Evolutionary conservation across 2,113 vertebrate species (phyloP).

Genomic region (Puma concolor): DNA sequence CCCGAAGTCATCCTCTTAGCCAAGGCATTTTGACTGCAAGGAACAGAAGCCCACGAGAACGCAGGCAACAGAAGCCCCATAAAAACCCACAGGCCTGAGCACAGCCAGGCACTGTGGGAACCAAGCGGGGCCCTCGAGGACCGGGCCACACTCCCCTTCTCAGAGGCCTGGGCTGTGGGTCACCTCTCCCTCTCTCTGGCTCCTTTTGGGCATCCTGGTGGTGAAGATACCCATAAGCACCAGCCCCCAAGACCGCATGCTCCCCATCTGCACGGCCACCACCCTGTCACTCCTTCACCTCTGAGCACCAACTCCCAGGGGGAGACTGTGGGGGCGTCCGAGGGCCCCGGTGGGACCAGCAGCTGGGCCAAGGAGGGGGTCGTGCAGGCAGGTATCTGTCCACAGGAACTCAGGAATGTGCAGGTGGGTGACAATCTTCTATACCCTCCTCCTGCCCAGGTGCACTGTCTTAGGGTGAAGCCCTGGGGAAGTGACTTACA

Average conservation of each 20-base stretch:
- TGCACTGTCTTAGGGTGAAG: background rate
- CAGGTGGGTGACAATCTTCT: background rate
- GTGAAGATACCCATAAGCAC: rapidly evolving
- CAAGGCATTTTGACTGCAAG: background rate
- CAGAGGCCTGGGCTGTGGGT: background rate
- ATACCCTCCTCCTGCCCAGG: background rate
- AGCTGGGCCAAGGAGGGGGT: background rate
- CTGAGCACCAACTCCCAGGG: background rate
- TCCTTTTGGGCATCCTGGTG: background rate
- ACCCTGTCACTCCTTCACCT: rapidly evolving
- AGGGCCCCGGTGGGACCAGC: background rate
- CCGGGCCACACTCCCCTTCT: background rate
- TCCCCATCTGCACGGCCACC: background rate
- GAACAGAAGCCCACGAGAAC: background rate
- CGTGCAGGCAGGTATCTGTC: background rate
- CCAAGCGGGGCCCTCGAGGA: rapidly evolving
- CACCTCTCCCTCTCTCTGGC: background rate
- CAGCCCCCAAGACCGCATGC: background rate
- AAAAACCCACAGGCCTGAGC: rapidly evolving
- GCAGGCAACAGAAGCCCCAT: background rate
- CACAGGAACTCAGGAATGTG: background rate
- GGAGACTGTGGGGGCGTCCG: background rate
- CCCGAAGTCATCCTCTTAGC: background rate
- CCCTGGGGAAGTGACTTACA: background rate
- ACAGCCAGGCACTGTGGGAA: background rate